These are phyloP conservation scores for Mesoligia furuncula DNA, from an alignment of 2,888 invertebrate species.

Conservation along the genomic window DNA sequence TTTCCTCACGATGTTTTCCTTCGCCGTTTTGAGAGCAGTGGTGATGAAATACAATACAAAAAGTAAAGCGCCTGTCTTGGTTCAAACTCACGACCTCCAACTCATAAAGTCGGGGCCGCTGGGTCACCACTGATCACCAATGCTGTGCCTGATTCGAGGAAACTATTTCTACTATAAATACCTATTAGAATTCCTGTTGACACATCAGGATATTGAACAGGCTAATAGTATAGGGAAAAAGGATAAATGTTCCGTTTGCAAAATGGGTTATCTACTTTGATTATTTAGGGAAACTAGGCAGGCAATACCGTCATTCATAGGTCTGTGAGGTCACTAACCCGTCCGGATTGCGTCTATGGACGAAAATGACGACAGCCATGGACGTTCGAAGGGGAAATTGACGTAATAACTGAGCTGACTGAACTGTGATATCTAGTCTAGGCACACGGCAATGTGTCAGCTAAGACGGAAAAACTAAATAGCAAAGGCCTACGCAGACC, in stretches of 20 bases:
- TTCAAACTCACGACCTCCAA: no score
- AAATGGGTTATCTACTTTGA: neutral
- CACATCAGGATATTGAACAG: neutral
- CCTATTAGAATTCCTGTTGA: neutral
- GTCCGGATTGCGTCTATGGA: slow-evolving; percentile 22
- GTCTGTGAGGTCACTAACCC: slow-evolving; percentile 20
- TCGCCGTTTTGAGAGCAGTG: neutral
- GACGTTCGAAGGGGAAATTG: slow-evolving; percentile 18
- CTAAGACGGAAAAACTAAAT: neutral
- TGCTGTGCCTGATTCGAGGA: neutral
- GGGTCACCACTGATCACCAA: neutral
- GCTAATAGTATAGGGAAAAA: slow-evolving; percentile 1
- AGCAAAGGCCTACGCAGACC: no score
- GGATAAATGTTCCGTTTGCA: neutral
- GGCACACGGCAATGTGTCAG: neutral
- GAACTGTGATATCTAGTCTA: slow-evolving; percentile 2
- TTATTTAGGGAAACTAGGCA: slow-evolving; percentile 23
- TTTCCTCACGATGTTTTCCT: no score
- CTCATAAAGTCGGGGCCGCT: no score
- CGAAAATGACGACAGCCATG: slow-evolving; percentile 18
- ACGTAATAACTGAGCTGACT: slow-evolving; percentile 15
- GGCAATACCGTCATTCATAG: slow-evolving; percentile 16
- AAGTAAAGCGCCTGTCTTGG: no score
- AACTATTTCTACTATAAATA: neutral
- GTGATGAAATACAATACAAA: neutral